Conservation (phyloP, 1,140 invertebrate species). For the Anoplolepis gracilipes region DNA sequence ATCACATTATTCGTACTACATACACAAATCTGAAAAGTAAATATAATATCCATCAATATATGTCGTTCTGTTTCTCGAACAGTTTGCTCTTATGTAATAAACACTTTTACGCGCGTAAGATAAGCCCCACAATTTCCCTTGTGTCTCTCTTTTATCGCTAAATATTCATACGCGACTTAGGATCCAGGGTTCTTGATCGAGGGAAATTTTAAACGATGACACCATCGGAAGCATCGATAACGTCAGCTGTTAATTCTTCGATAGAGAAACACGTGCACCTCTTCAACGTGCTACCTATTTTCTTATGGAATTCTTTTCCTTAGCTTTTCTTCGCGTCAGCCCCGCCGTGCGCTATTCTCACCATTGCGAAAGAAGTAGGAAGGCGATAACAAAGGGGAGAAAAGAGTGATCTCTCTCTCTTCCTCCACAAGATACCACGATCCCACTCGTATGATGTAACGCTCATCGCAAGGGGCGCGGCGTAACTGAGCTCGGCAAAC, state of each 20-base stretch:
- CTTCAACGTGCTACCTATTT: slow-evolving; percentile 6
- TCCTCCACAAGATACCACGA: slow-evolving; percentile 43
- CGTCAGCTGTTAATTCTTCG: slow-evolving; percentile 1
- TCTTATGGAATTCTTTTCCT: not conserved
- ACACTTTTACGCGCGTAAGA: not conserved
- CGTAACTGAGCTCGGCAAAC: slow-evolving; percentile 82
- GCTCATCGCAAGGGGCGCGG: slow-evolving; percentile 84
- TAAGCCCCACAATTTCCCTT: not conserved
- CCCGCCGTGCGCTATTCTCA: slow-evolving; percentile 10
- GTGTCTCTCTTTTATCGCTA: not conserved
- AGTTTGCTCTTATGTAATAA: not conserved
- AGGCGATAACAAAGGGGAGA: not conserved
- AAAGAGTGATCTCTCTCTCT: not conserved
- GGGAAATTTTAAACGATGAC: not conserved
- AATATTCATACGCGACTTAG: not conserved
- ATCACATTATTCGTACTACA: slow-evolving; percentile 25
- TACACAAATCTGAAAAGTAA: not conserved
- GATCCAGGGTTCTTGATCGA: not conserved
- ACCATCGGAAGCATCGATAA: not conserved
- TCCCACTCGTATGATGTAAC: slow-evolving; percentile 75
- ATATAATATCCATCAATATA: slow-evolving; percentile 17
- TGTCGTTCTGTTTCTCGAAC: not conserved
- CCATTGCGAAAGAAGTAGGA: not conserved
- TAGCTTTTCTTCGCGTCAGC: not conserved
- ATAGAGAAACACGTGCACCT: slow-evolving; percentile 45